A percentile compares a stretch with the other conserved stretches of the same genome.
Evolutionary conservation across 1,140 invertebrate species (phyloP).

Genomic region (Tetramorium simillimum): DNA sequence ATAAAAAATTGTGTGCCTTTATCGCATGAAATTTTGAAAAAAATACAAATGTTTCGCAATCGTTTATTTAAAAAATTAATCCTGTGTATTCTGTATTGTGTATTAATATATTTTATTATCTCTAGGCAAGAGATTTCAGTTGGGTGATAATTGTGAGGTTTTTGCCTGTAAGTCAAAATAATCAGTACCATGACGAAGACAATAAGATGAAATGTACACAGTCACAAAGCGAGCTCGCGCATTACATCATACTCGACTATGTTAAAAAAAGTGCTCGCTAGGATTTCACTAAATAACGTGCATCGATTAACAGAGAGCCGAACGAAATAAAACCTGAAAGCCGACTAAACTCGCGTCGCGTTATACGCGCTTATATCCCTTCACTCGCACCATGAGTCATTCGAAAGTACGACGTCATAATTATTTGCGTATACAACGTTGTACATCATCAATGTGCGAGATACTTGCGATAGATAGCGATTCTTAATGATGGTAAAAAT

Average conservation of each 20-base stretch:
- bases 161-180: background rate
- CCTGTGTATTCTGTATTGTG: background rate
- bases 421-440: background rate
- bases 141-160: too few relatives aligned
- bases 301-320: background rate
- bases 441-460: background rate
- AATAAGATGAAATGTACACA: background rate
- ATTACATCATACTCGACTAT: background rate
- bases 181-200: background rate
- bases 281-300: conserved; percentile 8
- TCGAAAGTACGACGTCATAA: conserved; percentile 24
- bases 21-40: background rate
- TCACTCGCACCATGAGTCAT: conserved; percentile 30
- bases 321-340: conserved; percentile 21
- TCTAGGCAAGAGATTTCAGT: background rate
- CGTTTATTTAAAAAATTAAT: background rate
- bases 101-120: background rate
- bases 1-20: background rate
- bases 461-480: background rate
- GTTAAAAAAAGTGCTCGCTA: background rate
- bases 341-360: background rate
- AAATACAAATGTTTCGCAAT: background rate
- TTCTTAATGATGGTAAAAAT: background rate
- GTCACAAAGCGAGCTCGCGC: background rate
- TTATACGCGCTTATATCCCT: background rate